Evolutionary conservation across 2,113 vertebrate genomes (phyloP).

Genomic region (Dolichallabes microphthalmus): DNA sequence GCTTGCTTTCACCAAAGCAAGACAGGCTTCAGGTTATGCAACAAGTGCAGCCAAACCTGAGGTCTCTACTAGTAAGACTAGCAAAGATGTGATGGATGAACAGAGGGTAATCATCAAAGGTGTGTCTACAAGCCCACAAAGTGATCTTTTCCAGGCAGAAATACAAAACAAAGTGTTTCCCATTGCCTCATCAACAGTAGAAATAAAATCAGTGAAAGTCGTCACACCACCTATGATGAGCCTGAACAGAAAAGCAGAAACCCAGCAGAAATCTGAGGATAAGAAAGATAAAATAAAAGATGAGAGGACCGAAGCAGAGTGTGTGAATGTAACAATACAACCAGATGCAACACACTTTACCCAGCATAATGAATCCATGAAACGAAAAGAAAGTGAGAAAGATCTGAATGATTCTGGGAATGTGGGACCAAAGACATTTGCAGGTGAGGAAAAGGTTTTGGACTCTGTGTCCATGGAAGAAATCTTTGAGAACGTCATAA

Average conservation of each 20-base stretch:
- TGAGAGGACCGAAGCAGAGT: constrained; percentile 57
- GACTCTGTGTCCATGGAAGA: constrained; percentile 73
- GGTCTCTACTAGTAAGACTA: constrained; percentile 49
- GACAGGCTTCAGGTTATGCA: constrained; percentile 57
- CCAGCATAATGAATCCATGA: constrained; percentile 33
- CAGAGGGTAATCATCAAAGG: constrained; percentile 62
- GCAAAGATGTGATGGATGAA: constrained; percentile 62
- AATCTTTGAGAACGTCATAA: constrained; percentile 83
- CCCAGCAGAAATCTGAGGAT: constrained; percentile 51
- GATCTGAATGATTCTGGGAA: constrained; percentile 36
- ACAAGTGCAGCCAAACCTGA: constrained; percentile 45
- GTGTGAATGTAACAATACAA: constrained; percentile 25
- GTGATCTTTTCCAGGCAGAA: constrained; percentile 31
- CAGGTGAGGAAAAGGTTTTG: constrained; percentile 62
- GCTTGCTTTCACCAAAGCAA: constrained; percentile 68
- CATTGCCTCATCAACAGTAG: constrained; percentile 52
- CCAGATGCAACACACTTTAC: constrained; percentile 33
- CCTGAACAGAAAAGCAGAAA: constrained; percentile 55
- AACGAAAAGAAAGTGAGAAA: constrained; percentile 21
- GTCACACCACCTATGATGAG: constrained; percentile 59
- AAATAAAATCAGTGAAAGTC: constrained; percentile 56
- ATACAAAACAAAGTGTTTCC: constrained; percentile 47
- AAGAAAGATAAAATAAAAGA: constrained; percentile 50
- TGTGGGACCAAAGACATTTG: constrained; percentile 13
- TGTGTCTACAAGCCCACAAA: constrained; percentile 47